Percentiles rank a stretch among this genome's conserved stretches.
Evolutionary conservation across 2,888 invertebrate species (phyloP).

Genomic region (Aphodius sticticus): DNA sequence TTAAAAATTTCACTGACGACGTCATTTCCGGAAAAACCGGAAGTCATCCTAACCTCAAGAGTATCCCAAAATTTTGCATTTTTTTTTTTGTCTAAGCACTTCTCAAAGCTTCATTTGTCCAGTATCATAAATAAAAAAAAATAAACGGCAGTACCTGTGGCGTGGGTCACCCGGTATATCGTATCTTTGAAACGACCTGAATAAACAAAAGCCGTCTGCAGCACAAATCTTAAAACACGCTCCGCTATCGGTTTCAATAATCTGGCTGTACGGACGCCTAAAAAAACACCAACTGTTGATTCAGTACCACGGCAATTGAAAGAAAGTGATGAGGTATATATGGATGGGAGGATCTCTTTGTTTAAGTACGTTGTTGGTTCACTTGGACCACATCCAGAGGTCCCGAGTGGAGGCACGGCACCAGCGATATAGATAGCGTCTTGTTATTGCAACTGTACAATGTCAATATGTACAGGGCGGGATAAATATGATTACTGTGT

Average conservation of each 20-base stretch:
- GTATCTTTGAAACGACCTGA: neutral
- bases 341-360: neutral
- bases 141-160: too few species aligned
- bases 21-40: too few species aligned
- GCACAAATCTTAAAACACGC: too few species aligned
- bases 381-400: neutral
- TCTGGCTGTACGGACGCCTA: neutral
- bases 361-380: neutral
- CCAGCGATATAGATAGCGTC: neutral
- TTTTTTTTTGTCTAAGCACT: too few species aligned
- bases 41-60: too few species aligned
- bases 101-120: too few species aligned
- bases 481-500: too few species aligned
- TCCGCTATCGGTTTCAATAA: neutral
- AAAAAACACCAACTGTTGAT: neutral
- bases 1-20: too few species aligned
- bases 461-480: neutral
- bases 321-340: neutral
- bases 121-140: too few species aligned
- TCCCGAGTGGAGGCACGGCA: neutral
- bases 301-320: neutral
- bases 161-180: too few species aligned
- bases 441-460: slow-evolving; percentile 4
- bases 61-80: too few species aligned
- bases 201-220: neutral